A percentile compares a stretch with the other conserved stretches of the same genome.
Conservation (phyloP, 2,888 invertebrate genomes). For the Sarcophaga carnaria region DNA sequence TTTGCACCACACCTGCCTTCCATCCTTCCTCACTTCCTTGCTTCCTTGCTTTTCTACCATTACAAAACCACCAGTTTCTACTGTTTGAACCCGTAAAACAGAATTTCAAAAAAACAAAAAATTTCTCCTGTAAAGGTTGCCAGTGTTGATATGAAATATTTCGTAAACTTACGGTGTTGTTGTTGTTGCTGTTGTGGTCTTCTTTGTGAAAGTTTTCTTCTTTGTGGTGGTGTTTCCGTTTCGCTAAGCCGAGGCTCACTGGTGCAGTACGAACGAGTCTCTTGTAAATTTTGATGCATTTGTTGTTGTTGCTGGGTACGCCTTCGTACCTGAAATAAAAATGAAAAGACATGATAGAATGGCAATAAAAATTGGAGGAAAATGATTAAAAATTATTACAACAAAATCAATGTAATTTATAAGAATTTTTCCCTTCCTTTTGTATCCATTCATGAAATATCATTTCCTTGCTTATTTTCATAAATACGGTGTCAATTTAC, state of each 20-base stretch:
- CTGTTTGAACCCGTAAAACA: neutral
- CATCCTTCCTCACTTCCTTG: too few species aligned
- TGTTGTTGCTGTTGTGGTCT: conserved; percentile 79
- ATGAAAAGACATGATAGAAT: neutral
- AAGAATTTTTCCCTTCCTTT: neutral
- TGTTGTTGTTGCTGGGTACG: conserved; percentile 78
- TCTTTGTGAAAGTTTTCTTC: conserved; percentile 81
- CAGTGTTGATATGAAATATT: neutral
- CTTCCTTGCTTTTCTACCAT: neutral
- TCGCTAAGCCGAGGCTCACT: conserved; percentile 86
- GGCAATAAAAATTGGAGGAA: neutral
- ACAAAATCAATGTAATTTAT: too few species aligned
- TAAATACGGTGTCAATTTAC: too few species aligned
- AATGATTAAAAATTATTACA: neutral
- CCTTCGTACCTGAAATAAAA: conserved; percentile 77
- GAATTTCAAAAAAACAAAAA: neutral
- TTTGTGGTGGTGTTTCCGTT: conserved; percentile 84
- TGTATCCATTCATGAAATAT: too few species aligned
- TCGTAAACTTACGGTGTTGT: conserved; percentile 78
- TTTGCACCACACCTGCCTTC: too few species aligned
- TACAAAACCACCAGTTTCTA: neutral
- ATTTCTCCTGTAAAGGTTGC: neutral
- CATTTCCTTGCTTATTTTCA: too few species aligned
- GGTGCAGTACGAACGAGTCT: conserved; percentile 83
- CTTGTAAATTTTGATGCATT: conserved; percentile 79